phyloP scores from a whole-genome alignment of 2,888 invertebrate species.

The Metallyticus violacea region DNA sequence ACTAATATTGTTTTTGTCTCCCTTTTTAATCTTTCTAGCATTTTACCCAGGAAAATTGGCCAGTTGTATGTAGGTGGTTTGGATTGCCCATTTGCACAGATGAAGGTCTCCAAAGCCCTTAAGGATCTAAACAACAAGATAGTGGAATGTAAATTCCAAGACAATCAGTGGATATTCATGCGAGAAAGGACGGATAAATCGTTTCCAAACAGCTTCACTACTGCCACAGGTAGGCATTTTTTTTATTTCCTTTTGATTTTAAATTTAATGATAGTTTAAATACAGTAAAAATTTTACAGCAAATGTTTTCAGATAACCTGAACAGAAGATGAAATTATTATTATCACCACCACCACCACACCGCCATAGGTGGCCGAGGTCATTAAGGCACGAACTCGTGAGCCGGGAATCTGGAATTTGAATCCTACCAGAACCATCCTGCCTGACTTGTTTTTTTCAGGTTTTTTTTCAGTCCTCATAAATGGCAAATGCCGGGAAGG shows the following conservation, averaged over 20 bases:
- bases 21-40: constrained; percentile 52
- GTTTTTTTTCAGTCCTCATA: too few species aligned
- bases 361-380: too few species aligned
- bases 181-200: constrained; percentile 95
- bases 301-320: neutral
- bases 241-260: neutral
- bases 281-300: too few species aligned
- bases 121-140: constrained; percentile 87
- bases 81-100: constrained; percentile 64
- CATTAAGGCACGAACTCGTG: too few species aligned
- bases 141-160: constrained; percentile 87
- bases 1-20: too few species aligned
- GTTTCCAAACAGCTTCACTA: constrained; percentile 84
- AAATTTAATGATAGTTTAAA: neutral
- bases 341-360: too few species aligned
- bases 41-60: constrained; percentile 66
- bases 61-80: constrained; percentile 75
- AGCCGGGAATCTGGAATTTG: too few species aligned
- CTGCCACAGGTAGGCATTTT: constrained; percentile 66
- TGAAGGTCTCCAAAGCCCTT: constrained; percentile 76
- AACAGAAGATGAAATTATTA: neutral
- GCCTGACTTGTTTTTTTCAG: too few species aligned
- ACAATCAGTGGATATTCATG: constrained; percentile 88
- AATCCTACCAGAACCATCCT: too few species aligned
- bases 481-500: too few species aligned